These are phyloP conservation scores for Mactromeris polynyma DNA, from an alignment of 2,888 invertebrate genomes.

Conservation along the genomic window DNA sequence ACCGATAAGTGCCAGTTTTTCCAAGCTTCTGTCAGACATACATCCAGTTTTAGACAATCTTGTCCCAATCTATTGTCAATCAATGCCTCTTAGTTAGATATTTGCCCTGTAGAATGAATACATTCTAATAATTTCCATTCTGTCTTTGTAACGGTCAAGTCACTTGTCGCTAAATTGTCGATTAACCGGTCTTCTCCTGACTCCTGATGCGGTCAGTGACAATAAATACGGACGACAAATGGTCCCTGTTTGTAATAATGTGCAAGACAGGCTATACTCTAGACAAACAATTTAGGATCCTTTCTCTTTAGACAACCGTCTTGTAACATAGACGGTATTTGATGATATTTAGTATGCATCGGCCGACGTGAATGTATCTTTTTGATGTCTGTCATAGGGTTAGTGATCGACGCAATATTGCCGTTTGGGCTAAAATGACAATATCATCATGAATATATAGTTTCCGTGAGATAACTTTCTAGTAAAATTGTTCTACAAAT, in stretches of 20 bases:
- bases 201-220: background rate
- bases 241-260: background rate
- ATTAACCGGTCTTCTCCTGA: background rate
- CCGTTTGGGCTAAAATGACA: too few species aligned
- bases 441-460: too few species aligned
- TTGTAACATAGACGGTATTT: too few species aligned
- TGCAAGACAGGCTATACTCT: background rate
- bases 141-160: background rate
- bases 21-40: background rate
- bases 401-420: too few species aligned
- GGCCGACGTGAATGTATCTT: too few species aligned
- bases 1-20: background rate
- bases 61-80: background rate
- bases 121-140: background rate
- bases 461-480: too few species aligned
- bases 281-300: background rate
- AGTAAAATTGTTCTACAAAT: too few species aligned
- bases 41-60: background rate
- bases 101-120: background rate
- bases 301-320: too few species aligned
- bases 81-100: background rate
- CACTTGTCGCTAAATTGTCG: background rate
- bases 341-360: too few species aligned
- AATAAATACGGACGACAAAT: background rate
- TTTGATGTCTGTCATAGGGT: too few species aligned